phyloP scores from a whole-genome alignment of 2,797 vertebrate genomes.

The Corythornis leucogaster region DNA sequence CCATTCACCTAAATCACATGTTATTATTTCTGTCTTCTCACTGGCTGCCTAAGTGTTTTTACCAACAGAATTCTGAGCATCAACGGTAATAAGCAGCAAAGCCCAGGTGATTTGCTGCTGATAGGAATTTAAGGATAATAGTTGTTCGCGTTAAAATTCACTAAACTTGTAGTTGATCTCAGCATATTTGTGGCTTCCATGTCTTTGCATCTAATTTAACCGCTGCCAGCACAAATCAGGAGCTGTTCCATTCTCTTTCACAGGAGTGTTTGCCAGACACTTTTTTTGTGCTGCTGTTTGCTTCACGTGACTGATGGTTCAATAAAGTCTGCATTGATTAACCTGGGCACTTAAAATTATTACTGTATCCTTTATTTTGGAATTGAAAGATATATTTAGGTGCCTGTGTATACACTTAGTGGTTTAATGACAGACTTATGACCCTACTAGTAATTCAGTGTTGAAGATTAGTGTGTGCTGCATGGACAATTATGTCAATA shows the following conservation, averaged over 20 bases:
- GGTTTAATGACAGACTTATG: background rate
- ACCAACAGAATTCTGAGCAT: background rate
- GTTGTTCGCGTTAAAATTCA: constrained; percentile 1
- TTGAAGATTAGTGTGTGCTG: background rate
- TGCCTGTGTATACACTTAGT: background rate
- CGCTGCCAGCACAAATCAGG: background rate
- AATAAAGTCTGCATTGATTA: background rate
- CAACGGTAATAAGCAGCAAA: constrained; percentile 3
- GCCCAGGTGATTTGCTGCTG: background rate
- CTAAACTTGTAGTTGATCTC: background rate
- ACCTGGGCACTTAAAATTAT: background rate
- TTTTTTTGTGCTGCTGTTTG: background rate
- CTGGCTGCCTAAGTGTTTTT: constrained; percentile 10
- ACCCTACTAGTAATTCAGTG: background rate
- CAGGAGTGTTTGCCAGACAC: background rate
- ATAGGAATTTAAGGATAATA: background rate
- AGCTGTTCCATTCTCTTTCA: background rate
- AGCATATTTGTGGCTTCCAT: background rate
- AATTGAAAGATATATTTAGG: background rate
- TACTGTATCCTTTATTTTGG: background rate
- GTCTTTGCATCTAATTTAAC: background rate
- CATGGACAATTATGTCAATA: background rate
- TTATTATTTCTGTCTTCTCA: background rate
- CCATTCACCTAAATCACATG: constrained; percentile 4
- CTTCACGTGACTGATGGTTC: background rate